phyloP scores from a whole-genome alignment of 35 echinoderm and acorn worm genomes.

The Patiria miniata region DNA sequence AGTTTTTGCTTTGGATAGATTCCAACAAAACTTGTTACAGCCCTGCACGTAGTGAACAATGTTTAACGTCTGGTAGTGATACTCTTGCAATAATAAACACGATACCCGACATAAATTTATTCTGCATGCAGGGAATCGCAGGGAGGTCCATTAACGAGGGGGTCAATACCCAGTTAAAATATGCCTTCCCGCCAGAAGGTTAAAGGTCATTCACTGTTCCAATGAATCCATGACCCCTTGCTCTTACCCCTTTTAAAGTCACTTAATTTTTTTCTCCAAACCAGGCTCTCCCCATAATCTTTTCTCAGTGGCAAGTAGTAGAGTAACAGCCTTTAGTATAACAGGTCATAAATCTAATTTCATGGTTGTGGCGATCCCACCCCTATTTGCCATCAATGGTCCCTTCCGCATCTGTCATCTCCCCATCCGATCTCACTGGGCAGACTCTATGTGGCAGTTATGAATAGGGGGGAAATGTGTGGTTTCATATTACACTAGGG shows the following conservation, averaged over 20 bases:
- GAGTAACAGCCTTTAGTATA: too few species aligned
- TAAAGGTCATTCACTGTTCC: background rate
- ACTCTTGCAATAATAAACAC: slow-evolving; percentile 11
- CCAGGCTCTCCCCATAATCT: background rate
- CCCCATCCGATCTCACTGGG: slow-evolving; percentile 2
- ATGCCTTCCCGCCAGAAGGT: background rate
- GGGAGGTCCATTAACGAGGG: slow-evolving; percentile 4
- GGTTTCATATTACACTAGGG: background rate
- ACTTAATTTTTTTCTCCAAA: background rate
- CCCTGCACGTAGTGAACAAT: too few species aligned
- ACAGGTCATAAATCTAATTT: slow-evolving; percentile 18
- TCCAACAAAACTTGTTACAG: too few species aligned
- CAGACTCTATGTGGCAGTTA: background rate
- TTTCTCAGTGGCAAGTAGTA: too few species aligned
- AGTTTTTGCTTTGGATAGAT: too few species aligned
- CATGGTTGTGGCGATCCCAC: background rate
- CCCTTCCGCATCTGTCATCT: slow-evolving; percentile 16
- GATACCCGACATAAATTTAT: background rate
- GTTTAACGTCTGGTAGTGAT: background rate
- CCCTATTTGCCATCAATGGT: background rate
- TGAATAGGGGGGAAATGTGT: background rate
- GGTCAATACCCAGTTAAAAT: slow-evolving; percentile 6
- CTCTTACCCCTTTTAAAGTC: background rate
- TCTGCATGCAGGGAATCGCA: background rate
- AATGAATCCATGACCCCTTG: background rate